Conservation (phyloP, 2,113 vertebrate species). For the Uropsilus gracilis region DNA sequence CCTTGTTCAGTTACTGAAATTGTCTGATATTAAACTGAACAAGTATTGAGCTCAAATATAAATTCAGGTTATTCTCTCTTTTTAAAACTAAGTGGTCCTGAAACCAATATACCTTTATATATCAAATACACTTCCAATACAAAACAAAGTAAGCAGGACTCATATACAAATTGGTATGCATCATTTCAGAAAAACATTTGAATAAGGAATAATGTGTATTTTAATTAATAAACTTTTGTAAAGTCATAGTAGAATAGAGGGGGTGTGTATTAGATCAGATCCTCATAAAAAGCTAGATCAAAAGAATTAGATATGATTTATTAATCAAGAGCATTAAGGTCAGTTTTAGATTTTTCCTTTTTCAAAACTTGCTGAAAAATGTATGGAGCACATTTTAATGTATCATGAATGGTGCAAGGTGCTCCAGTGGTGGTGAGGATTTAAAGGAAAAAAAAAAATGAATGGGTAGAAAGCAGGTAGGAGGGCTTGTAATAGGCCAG, state of each 20-base stretch:
- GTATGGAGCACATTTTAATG: too few relatives aligned
- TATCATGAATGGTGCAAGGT: too few relatives aligned
- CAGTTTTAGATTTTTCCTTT: background rate
- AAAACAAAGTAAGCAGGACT: background rate
- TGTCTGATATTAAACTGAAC: background rate
- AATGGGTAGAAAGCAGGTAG: background rate
- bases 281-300: background rate
- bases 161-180: background rate
- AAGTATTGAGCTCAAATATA: background rate
- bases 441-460: background rate
- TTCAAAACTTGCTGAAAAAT: background rate
- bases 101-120: background rate
- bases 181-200: background rate
- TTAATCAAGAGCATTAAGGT: background rate
- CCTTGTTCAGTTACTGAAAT: constrained; percentile 15
- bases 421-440: background rate
- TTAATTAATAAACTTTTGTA: background rate
- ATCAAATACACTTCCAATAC: background rate
- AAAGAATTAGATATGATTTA: background rate
- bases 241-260: background rate
- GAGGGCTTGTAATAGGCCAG: background rate
- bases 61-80: constrained; percentile 5
- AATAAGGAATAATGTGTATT: background rate
- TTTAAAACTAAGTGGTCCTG: background rate
- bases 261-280: background rate